A percentile compares a stretch with the other conserved stretches of the same genome.
phyloP scores from a whole-genome alignment of 2,797 vertebrate genomes.

The Tapirus indicus region DNA sequence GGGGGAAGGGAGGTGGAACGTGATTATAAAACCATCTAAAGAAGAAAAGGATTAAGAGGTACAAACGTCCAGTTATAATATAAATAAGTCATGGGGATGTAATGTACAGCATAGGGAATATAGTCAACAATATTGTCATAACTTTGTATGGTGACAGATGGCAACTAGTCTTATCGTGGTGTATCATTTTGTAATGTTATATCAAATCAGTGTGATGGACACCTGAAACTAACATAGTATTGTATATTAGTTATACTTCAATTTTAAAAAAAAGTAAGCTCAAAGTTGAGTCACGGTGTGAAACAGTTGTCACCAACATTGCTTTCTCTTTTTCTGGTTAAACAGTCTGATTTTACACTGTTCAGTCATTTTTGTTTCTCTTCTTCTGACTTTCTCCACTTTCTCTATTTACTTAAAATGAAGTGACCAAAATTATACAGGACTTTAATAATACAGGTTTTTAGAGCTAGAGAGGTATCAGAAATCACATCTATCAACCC shows the following conservation, averaged over 20 bases:
- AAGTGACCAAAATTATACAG: background rate
- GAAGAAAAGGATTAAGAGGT: background rate
- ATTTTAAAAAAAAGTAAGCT: background rate
- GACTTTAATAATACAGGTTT: background rate
- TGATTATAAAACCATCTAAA: background rate
- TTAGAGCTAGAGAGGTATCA: background rate
- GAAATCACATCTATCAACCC: background rate
- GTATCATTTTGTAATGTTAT: no score
- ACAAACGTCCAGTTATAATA: no score
- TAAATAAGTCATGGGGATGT: no score
- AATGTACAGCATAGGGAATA: no score
- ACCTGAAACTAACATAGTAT: no score
- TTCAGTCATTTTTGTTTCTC: background rate
- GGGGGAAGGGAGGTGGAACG: background rate
- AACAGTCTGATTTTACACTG: background rate
- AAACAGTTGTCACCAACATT: background rate
- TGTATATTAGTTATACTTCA: no score
- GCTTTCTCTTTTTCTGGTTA: slow-evolving; percentile 8
- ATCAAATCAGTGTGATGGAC: no score
- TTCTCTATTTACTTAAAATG: slow-evolving; percentile 26
- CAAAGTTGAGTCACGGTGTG: background rate
- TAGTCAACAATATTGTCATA: no score
- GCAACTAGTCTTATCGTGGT: no score
- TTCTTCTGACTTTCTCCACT: background rate
- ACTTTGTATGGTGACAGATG: no score